phyloP scores from a whole-genome alignment of 2,797 vertebrate species.

The Halcyon chelicuti region DNA sequence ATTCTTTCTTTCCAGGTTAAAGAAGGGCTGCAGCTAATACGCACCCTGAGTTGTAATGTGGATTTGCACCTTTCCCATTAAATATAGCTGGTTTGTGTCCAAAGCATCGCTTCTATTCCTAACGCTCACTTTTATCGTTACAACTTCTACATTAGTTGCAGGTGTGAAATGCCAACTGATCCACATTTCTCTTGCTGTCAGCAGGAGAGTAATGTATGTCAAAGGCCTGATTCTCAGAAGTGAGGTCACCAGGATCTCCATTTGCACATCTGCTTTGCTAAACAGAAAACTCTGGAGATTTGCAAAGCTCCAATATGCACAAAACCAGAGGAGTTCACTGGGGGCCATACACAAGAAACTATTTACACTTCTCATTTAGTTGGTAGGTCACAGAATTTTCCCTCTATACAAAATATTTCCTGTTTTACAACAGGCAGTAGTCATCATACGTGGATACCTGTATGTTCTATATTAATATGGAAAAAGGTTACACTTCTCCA shows the following conservation, averaged over 20 bases:
- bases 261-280: constrained; percentile 54
- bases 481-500: not conserved
- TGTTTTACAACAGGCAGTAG: not conserved
- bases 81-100: constrained; percentile 19
- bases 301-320: not conserved
- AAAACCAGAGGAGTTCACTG: not conserved
- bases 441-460: not conserved
- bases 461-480: not conserved
- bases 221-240: constrained; percentile 16
- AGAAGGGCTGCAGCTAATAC: not conserved
- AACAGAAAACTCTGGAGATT: not conserved
- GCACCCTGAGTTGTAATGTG: not conserved
- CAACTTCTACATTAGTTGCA: constrained; percentile 45
- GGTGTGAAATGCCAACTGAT: constrained; percentile 50
- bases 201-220: constrained; percentile 8
- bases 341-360: not conserved
- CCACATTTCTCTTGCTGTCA: constrained; percentile 1
- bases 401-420: not conserved
- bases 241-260: constrained; percentile 11
- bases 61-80: constrained; percentile 56
- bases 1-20: constrained; percentile 37
- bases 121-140: constrained; percentile 5
- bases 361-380: not conserved
- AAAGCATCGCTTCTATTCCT: not conserved
- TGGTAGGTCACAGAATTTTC: not conserved